These are phyloP conservation scores for Ciona savignyi DNA, from an alignment of 23 tunicate species.

Conservation along the genomic window DNA sequence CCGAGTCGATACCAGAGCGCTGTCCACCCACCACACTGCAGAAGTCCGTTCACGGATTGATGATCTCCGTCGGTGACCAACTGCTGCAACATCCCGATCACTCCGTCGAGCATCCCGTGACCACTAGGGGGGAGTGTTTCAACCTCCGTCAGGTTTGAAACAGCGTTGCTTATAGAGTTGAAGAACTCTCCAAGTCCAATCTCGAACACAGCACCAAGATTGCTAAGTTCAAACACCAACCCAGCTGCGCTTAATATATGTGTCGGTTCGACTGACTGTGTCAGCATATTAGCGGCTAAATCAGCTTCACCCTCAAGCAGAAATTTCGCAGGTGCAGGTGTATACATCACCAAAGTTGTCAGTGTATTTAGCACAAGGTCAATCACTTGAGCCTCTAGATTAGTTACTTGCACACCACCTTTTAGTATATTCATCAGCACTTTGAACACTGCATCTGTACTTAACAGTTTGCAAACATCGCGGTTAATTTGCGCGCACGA, in stretches of 20 bases:
- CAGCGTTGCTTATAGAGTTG: slow-evolving; percentile 36
- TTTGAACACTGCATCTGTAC: background rate
- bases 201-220: slow-evolving; percentile 51
- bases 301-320: slow-evolving; percentile 23
- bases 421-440: slow-evolving; percentile 14
- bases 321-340: background rate
- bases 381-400: slow-evolving; percentile 21
- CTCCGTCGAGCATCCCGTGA: slow-evolving; percentile 72
- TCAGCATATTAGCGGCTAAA: slow-evolving; percentile 20
- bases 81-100: slow-evolving; percentile 55
- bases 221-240: slow-evolving; percentile 45
- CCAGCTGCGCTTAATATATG: slow-evolving; percentile 34
- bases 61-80: slow-evolving; percentile 29
- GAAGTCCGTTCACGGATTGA: slow-evolving; percentile 34
- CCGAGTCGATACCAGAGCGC: slow-evolving; percentile 80
- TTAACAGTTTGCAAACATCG: slow-evolving; percentile 5
- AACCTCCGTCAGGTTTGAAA: slow-evolving; percentile 78
- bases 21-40: slow-evolving; percentile 74
- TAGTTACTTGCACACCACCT: slow-evolving; percentile 2
- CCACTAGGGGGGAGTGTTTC: slow-evolving; percentile 58
- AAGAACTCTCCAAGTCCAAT: slow-evolving; percentile 28
- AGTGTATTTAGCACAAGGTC: slow-evolving; percentile 50
- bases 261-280: slow-evolving; percentile 49
- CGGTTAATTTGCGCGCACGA: slow-evolving; percentile 42
- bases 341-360: slow-evolving; percentile 25